Evolutionary conservation across 2,888 invertebrate species (phyloP).

Genomic region (Mechanitis mazaeus): DNA sequence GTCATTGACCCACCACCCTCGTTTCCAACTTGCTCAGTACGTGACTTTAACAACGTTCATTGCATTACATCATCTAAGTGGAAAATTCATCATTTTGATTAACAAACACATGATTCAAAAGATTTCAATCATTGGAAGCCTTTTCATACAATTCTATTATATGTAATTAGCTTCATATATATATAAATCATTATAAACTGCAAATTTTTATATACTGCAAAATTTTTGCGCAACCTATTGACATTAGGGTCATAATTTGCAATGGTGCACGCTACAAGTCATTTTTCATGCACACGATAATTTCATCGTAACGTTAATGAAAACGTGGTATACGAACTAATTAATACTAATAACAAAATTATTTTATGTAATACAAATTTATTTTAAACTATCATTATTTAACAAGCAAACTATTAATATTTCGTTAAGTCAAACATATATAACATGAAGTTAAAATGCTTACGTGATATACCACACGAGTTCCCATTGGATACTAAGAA

Average conservation of each 20-base stretch:
- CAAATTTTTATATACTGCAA: neutral
- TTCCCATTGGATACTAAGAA: constrained; percentile 7
- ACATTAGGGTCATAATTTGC: constrained; percentile 6
- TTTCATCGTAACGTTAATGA: too few species aligned
- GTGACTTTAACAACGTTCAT: constrained; percentile 56
- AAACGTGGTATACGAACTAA: too few species aligned
- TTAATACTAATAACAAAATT: neutral
- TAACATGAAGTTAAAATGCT: neutral
- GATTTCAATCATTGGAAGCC: neutral
- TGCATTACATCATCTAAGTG: constrained; percentile 41
- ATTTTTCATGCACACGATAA: neutral
- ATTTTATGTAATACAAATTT: neutral
- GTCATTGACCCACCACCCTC: constrained; percentile 53
- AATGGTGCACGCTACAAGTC: constrained; percentile 1
- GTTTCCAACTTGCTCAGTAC: constrained; percentile 42
- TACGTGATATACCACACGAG: constrained; percentile 9
- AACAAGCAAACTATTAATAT: too few species aligned
- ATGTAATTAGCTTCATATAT: too few species aligned
- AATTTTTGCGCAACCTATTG: constrained; percentile 3
- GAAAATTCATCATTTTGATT: constrained; percentile 24
- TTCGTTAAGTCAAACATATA: neutral
- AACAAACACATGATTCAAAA: too few species aligned
- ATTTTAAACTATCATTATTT: too few species aligned
- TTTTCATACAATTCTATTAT: neutral
- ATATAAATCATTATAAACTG: too few species aligned